A percentile compares a stretch with the other conserved stretches of the same genome.
These are phyloP conservation scores for Temnothorax ravouxi DNA, from an alignment of 2,888 invertebrate genomes.

Conservation along the genomic window DNA sequence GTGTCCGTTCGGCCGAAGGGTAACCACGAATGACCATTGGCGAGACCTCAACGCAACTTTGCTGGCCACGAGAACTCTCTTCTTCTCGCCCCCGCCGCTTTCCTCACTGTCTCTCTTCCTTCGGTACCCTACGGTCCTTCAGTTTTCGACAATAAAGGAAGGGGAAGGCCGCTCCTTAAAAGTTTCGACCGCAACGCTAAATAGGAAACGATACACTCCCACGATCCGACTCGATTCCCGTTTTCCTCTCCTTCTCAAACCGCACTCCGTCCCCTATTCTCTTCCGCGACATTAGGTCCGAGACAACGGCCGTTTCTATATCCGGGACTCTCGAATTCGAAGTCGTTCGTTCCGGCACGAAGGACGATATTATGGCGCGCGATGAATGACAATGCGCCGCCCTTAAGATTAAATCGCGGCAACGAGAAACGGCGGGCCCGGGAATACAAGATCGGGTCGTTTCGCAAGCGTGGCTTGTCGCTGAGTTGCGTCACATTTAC, in stretches of 20 bases:
- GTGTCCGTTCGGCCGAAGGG: constrained; percentile 75
- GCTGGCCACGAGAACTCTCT: constrained; percentile 56
- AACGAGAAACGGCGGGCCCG: constrained; percentile 57
- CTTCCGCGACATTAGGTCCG: constrained; percentile 75
- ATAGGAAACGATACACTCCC: constrained; percentile 79
- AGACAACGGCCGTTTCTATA: constrained; percentile 54
- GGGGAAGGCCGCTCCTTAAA: constrained; percentile 57
- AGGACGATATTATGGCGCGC: constrained; percentile 59
- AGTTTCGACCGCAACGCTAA: constrained; percentile 70
- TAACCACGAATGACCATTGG: constrained; percentile 65
- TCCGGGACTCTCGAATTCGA: constrained; percentile 55
- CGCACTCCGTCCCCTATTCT: constrained; percentile 52
- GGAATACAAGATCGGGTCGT: constrained; percentile 34
- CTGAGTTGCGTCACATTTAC: constrained; percentile 25
- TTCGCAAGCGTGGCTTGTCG: constrained; percentile 35
- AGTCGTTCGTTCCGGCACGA: constrained; percentile 59
- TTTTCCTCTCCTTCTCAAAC: constrained; percentile 61
- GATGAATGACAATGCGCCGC: constrained; percentile 48
- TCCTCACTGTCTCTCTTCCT: constrained; percentile 40
- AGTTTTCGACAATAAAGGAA: constrained; percentile 51
- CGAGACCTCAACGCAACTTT: constrained; percentile 75
- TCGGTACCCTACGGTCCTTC: constrained; percentile 24
- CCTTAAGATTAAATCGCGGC: constrained; percentile 54
- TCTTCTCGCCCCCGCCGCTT: constrained; percentile 34
- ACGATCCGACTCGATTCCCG: constrained; percentile 71